These are phyloP conservation scores for Dolichotis patagonum DNA, from an alignment of 2,113 vertebrate species.

Conservation along the genomic window DNA sequence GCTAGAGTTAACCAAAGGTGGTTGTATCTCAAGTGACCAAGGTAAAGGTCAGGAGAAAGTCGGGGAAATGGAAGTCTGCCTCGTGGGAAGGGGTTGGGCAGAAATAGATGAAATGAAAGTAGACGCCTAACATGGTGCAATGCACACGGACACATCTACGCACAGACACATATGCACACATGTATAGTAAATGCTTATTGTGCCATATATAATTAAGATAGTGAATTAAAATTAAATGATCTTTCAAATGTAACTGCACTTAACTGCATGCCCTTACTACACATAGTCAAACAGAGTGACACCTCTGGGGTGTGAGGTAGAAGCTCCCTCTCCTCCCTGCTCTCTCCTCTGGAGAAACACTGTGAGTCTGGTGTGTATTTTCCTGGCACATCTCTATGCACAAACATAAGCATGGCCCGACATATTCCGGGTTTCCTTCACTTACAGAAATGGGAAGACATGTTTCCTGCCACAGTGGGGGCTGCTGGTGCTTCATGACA, in stretches of 20 bases:
- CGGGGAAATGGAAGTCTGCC: background rate
- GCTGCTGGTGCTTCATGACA: background rate
- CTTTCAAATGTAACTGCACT: background rate
- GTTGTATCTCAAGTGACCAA: background rate
- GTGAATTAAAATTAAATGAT: background rate
- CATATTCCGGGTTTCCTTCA: background rate
- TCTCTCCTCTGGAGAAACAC: background rate
- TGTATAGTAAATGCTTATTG: background rate
- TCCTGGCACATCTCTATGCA: background rate
- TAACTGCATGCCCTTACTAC: background rate
- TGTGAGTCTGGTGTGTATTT: too few species aligned
- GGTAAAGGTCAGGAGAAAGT: background rate
- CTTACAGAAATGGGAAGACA: background rate
- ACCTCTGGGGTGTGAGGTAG: too few species aligned
- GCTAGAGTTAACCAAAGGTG: background rate
- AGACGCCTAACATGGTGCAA: background rate
- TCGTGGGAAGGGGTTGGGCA: background rate
- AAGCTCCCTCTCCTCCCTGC: too few species aligned
- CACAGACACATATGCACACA: background rate
- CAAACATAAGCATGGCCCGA: background rate
- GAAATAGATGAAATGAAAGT: background rate
- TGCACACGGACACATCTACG: background rate
- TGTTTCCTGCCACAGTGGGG: background rate
- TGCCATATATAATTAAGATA: background rate
- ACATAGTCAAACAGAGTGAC: background rate